Conservation (phyloP, 2,888 invertebrate genomes). For the Synanthedon tipuliformis region DNA sequence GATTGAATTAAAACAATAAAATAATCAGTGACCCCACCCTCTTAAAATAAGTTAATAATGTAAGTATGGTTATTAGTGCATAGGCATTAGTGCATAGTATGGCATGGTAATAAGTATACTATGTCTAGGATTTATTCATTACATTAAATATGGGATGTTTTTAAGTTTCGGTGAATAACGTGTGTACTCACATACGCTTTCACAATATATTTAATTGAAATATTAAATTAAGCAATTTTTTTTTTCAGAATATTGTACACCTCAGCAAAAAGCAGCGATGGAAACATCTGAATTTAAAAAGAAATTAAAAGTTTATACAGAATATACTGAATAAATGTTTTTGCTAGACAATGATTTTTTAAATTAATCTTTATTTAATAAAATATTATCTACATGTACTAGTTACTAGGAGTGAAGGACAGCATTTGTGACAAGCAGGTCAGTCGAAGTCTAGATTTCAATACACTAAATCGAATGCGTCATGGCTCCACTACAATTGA, state of each 20-base stretch:
- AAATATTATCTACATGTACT: neutral
- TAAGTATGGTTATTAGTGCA: neutral
- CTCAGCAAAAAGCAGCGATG: conserved; percentile 38
- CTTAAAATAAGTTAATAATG: neutral
- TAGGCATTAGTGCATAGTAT: too few species aligned
- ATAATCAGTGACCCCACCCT: neutral
- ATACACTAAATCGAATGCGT: conserved; percentile 4
- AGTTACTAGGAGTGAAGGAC: neutral
- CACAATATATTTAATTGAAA: neutral
- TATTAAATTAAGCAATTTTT: neutral
- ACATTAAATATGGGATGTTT: too few species aligned
- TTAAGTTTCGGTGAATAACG: too few species aligned
- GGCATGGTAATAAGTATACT: too few species aligned
- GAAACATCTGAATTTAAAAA: conserved; percentile 32
- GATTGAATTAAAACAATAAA: neutral
- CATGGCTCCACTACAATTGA: conserved; percentile 16
- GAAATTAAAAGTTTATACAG: conserved; percentile 7
- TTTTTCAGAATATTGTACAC: conserved; percentile 53
- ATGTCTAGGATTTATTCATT: too few species aligned
- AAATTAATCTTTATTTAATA: neutral
- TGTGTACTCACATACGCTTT: too few species aligned
- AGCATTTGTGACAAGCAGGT: neutral
- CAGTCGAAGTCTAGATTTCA: conserved; percentile 4
- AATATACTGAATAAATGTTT: too few species aligned
- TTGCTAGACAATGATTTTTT: neutral